Evolutionary conservation across 2,113 vertebrate genomes (phyloP).

Genomic region (Dipodomys spectabilis): DNA sequence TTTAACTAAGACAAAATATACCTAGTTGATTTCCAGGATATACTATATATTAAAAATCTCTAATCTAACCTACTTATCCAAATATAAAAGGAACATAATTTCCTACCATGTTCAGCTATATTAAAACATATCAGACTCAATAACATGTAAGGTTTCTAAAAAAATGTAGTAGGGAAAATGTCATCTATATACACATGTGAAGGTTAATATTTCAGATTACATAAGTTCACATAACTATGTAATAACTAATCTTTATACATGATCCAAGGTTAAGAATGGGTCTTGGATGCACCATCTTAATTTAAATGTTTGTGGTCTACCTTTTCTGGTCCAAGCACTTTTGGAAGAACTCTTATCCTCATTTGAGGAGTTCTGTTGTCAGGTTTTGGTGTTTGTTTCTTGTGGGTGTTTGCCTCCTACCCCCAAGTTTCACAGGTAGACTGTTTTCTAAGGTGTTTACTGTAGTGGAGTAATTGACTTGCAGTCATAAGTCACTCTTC

Average conservation of each 20-base stretch:
- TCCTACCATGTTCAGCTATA: slow-evolving; percentile 14
- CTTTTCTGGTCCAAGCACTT: slow-evolving; percentile 77
- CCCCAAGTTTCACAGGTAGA: slow-evolving; percentile 48
- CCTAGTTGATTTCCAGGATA: slow-evolving; percentile 1
- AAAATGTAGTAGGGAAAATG: background rate
- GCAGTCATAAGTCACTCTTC: background rate
- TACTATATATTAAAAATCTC: slow-evolving; percentile 4
- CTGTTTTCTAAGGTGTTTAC: background rate
- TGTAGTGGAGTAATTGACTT: slow-evolving; percentile 3
- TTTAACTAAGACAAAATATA: background rate
- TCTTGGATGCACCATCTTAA: slow-evolving; percentile 70
- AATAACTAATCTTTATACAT: slow-evolving; percentile 25
- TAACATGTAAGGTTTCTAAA: background rate
- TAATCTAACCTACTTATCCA: background rate
- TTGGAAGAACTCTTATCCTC: slow-evolving; percentile 71
- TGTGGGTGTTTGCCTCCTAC: slow-evolving; percentile 57
- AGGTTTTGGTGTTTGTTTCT: slow-evolving; percentile 48
- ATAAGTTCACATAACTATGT: background rate
- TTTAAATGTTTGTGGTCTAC: slow-evolving; percentile 52
- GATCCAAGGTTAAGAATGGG: slow-evolving; percentile 39
- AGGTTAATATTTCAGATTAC: background rate
- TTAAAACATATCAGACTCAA: background rate
- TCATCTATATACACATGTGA: background rate
- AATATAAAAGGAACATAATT: slow-evolving; percentile 9
- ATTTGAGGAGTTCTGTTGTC: slow-evolving; percentile 11